Conservation (phyloP, 2,113 vertebrate species). For the Platysternon megacephalum region DNA sequence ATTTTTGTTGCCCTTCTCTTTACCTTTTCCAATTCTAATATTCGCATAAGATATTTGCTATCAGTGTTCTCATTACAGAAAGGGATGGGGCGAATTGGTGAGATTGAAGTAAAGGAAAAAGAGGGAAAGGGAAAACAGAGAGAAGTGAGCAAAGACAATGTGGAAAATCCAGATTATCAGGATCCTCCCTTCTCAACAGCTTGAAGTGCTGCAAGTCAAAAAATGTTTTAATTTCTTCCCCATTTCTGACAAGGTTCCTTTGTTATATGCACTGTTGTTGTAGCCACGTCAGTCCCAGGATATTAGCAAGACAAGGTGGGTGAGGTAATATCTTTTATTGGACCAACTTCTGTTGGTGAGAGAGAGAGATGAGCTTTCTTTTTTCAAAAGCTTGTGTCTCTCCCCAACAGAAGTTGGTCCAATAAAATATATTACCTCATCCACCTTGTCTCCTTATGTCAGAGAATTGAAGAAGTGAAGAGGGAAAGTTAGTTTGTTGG, state of each 20-base stretch:
- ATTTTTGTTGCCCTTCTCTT: background rate
- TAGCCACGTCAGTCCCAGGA: background rate
- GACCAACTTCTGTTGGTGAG: background rate
- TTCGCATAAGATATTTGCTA: conserved; percentile 35
- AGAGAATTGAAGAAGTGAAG: background rate
- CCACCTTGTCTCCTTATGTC: background rate
- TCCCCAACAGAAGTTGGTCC: background rate
- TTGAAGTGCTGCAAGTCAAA: background rate
- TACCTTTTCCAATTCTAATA: background rate
- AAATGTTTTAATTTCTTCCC: background rate
- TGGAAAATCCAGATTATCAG: conserved; percentile 32
- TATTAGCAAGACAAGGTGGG: background rate
- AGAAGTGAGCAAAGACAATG: background rate
- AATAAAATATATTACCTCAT: background rate
- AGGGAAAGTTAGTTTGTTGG: conserved; percentile 6
- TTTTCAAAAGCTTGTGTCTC: background rate
- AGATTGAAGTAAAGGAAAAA: conserved; percentile 29
- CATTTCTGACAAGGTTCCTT: background rate
- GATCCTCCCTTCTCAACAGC: background rate
- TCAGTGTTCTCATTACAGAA: conserved; percentile 23
- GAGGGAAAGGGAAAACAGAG: background rate
- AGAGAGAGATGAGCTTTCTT: background rate
- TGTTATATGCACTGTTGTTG: background rate
- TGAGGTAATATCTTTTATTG: background rate
- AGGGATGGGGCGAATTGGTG: conserved; percentile 26